A percentile compares a stretch with the other conserved stretches of the same genome.
Evolutionary conservation across 2,888 invertebrate species (phyloP).

Genomic region (Rotaria sp.): DNA sequence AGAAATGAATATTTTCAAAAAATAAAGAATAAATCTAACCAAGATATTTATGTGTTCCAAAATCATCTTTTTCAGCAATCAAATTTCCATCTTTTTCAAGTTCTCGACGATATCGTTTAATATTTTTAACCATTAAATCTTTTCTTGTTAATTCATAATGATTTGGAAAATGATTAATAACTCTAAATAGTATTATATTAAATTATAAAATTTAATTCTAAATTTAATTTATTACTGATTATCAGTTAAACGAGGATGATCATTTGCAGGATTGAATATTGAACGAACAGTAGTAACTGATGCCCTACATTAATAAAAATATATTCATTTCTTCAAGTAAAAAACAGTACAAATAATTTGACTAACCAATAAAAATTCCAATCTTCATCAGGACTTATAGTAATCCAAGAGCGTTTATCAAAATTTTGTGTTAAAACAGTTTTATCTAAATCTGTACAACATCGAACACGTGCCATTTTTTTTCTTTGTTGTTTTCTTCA

Average conservation of each 20-base stretch:
- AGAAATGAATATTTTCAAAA: background rate
- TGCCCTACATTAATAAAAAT: constrained; percentile 11
- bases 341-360: background rate
- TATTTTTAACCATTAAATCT: constrained; percentile 88
- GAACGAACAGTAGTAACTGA: constrained; percentile 36
- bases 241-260: constrained; percentile 38
- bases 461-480: constrained; percentile 45
- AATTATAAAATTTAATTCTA: background rate
- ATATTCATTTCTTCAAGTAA: background rate
- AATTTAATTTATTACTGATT: constrained; percentile 30
- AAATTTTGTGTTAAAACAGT: constrained; percentile 84
- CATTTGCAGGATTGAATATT: constrained; percentile 32
- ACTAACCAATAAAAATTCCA: constrained; percentile 84
- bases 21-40: constrained; percentile 45
- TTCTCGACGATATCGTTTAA: constrained; percentile 83
- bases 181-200: constrained; percentile 57
- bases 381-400: constrained; percentile 78
- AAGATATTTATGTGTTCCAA: constrained; percentile 53
- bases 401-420: constrained; percentile 79
- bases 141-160: constrained; percentile 89
- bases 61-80: constrained; percentile 70
- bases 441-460: constrained; percentile 76
- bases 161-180: constrained; percentile 91
- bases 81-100: constrained; percentile 80
- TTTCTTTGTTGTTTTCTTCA: background rate